Evolutionary conservation across 2,888 invertebrate species (phyloP), one percentile per base, ranked within the genome.

Genomic region (Aelia acuminata): DNA sequence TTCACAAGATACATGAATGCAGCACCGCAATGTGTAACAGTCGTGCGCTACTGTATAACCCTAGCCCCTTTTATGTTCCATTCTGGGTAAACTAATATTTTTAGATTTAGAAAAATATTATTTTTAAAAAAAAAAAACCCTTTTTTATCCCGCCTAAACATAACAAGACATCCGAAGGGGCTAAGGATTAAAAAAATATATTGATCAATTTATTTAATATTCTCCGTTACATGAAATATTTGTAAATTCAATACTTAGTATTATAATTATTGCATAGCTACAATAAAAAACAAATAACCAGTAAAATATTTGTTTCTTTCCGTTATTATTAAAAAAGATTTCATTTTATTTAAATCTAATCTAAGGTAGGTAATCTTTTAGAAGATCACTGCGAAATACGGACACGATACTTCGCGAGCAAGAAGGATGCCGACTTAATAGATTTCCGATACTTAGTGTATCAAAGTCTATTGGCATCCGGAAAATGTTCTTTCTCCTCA

Each of bases 401-500:
- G 63, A 35, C n/a, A 31, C 31, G 35, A 70, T 70, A 70, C 18
- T 20, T 70, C 1, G 63, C 31, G 31, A 70, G 63, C 31, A 70
- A 70, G 63, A 70, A 70, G 35, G 63, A 70, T 70, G 63, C 63
- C 35, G 26, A 70, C 63, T 35, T 70, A 70, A 70, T 70, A 70
- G 63, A 35, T 70, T 70, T 70, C 63, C 63, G 63, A 70, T 70
- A 70, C 63, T 70, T 31, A 35, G 63, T 10, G 31, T 70, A 70
- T 70, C 63, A 70, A 70, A n/a, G 63, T 70, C 63, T 70, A 70
- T 70, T 70, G 63, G 63, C 35, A 18, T 70, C 63, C 63, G 35
- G 31, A 35, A 70, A 70, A 70, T 70, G 63, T 70, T 70, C 63
- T 35, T 70, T 35, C 7, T 35, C 63, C 63, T 35, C 63, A 70